Conservation (phyloP, 2,888 invertebrate species). For the Drymonia ruficornis region DNA sequence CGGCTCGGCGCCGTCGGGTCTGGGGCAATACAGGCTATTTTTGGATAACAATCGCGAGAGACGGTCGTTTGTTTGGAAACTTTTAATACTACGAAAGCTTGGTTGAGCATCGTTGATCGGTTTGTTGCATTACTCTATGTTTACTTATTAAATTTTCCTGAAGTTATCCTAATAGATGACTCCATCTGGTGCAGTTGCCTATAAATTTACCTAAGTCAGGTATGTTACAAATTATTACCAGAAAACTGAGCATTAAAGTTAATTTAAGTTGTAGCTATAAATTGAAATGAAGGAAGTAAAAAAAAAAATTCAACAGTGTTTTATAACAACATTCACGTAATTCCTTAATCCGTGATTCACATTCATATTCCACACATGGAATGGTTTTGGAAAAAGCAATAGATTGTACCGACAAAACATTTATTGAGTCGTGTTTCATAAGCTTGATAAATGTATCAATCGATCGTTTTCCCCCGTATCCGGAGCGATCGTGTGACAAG, state of each 20-base stretch:
- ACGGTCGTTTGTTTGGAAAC: constrained; percentile 29
- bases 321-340: too few species aligned
- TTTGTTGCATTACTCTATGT: too few species aligned
- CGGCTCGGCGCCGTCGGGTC: constrained; percentile 65
- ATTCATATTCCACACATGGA: background rate
- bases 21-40: constrained; percentile 54
- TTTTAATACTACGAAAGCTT: constrained; percentile 22
- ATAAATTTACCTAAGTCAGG: too few species aligned
- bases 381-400: background rate
- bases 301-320: too few species aligned
- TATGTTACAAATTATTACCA: too few species aligned
- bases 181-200: too few species aligned
- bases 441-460: constrained; percentile 50
- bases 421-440: constrained; percentile 37
- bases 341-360: background rate
- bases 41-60: constrained; percentile 44
- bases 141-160: background rate
- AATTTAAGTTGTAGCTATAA: too few species aligned
- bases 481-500: constrained; percentile 45
- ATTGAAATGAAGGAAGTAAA: too few species aligned
- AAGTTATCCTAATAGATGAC: too few species aligned
- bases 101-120: constrained; percentile 13
- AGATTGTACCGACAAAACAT: constrained; percentile 1
- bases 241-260: too few species aligned
- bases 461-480: constrained; percentile 35